Percentiles rank a stretch among this genome's conserved stretches.
Evolutionary conservation across 2,797 vertebrate genomes (phyloP).

Genomic region (Poeciliopsis turneri): DNA sequence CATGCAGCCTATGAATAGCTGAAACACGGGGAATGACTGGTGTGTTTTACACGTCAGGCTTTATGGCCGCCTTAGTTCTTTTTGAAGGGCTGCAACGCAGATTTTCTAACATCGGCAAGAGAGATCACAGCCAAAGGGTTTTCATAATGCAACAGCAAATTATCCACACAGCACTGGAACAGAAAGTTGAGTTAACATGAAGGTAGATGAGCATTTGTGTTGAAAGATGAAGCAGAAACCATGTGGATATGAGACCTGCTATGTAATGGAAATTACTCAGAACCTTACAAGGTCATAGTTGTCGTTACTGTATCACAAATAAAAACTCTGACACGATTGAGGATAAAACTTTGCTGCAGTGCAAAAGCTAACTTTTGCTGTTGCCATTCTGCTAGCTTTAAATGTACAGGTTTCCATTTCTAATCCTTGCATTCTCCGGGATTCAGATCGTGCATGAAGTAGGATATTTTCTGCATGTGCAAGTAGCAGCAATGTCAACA

Average conservation of each 20-base stretch:
- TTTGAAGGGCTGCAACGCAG: neutral
- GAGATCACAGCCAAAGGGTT: neutral
- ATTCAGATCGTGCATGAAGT: neutral
- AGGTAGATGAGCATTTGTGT: neutral
- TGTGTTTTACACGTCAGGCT: conserved; percentile 24
- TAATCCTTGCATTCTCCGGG: neutral
- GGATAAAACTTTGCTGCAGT: neutral
- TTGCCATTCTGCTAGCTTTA: neutral
- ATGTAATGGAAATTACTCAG: neutral
- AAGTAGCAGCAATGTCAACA: neutral
- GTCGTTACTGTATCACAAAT: neutral
- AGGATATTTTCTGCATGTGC: neutral
- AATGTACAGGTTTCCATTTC: neutral
- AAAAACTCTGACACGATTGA: too few relatives aligned
- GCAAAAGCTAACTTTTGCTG: neutral
- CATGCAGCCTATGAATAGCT: conserved; percentile 31
- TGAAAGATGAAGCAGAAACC: neutral
- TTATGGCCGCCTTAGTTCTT: neutral
- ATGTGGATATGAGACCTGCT: neutral
- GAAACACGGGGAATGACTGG: conserved; percentile 20
- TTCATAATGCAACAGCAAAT: neutral
- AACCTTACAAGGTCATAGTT: neutral
- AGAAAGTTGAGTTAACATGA: neutral
- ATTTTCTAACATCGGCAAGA: neutral
- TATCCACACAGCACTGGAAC: neutral